Base-by-base conservation (phyloP, 2,797 vertebrate species). In the Sebastes matsubarae region DNA sequence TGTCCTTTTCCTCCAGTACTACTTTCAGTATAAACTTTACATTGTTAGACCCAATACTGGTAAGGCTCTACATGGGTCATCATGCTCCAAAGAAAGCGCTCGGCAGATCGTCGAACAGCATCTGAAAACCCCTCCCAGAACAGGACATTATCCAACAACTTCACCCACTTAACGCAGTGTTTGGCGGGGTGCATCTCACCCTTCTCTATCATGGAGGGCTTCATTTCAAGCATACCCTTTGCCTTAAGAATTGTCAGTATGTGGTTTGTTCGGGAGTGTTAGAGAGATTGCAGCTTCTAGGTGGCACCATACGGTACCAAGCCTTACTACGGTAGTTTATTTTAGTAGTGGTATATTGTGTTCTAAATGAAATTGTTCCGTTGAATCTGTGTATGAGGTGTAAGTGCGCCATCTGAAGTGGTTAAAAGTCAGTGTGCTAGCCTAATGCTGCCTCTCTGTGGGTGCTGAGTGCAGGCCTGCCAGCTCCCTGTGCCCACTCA, bases 401-500 rank as follows among this genome's bases (percentile, higher is more conserved):
- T 61, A 34, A 60, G 68, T 61, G 52, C 63, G 27, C 32, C 64
- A 65, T 77, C n/a, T 77, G 68, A 85, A 55, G 36, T 68, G 59
- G 58, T 71, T 70, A 25, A 75, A 77, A 75, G 72, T 74, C 75
- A 69, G 72, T 4, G 27, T 55, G 60, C 32, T 24, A 9, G 75
- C 68, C 69, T 84, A 69, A 84, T 68, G 71, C 71, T 29, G 54
- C 50, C 71, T 82, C 75, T 79, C 68, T 55, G 60, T 38, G 75
- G 68, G 78, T 7, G 54, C 61, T 46, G 75, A 84, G 46, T 22
- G 73, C 63, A n/a, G 55, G n/a, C 76, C 82, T 81, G 50, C 60
- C 76, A 77, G 59, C 36, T 77, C 75, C 18, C 14, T 59, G 61
- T 58, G 75, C 83, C 85, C 75, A 79, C 84, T 81, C 66, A 29